Evolutionary conservation across 1,140 invertebrate species (phyloP).

Genomic region (Cepaea nemoralis): DNA sequence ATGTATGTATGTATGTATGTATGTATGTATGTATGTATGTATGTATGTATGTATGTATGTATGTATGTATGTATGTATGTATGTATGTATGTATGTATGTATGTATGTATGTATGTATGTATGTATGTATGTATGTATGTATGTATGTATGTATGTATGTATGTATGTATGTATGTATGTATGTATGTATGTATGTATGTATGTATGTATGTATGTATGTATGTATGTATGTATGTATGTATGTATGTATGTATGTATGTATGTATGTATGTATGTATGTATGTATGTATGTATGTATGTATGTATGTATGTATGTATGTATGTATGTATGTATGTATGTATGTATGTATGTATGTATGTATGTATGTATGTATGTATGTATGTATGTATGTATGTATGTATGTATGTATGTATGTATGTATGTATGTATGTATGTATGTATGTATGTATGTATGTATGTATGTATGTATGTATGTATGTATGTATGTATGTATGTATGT

Average conservation of each 20-base stretch:
- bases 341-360: conserved; percentile 2
- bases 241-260: conserved; percentile 7
- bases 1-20: conserved; percentile 7
- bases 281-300: conserved; percentile 7
- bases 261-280: conserved; percentile 7
- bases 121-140: conserved; percentile 7
- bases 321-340: background rate
- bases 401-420: conserved; percentile 15
- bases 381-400: conserved; percentile 7
- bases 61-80: conserved; percentile 7
- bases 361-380: conserved; percentile 7
- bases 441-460: background rate
- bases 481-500: conserved; percentile 10
- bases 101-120: conserved; percentile 8
- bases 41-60: conserved; percentile 7
- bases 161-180: conserved; percentile 3
- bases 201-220: conserved; percentile 7
- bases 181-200: background rate
- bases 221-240: conserved; percentile 7
- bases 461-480: conserved; percentile 17
- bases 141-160: conserved; percentile 7
- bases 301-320: background rate
- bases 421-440: conserved; percentile 1
- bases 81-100: conserved; percentile 7
- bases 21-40: conserved; percentile 7